Evolutionary conservation across 1,140 invertebrate species (phyloP).

Genomic region (Aplysia californica): DNA sequence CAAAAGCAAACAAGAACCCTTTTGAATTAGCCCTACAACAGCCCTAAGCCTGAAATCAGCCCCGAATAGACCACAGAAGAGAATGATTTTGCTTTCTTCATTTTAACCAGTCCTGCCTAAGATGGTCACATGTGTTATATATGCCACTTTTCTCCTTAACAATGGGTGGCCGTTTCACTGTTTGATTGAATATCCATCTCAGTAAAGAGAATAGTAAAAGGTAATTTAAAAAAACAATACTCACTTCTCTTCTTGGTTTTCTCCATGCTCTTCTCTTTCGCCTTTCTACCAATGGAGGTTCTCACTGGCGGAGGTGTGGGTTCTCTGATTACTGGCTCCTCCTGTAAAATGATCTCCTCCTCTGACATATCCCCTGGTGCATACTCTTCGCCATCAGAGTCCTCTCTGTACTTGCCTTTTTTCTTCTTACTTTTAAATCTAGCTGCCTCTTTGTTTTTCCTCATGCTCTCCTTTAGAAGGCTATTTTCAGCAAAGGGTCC

Average conservation of each 20-base stretch:
- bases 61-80: too few relatives aligned
- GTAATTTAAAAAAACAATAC: too few relatives aligned
- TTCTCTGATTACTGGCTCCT: conserved; percentile 4
- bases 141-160: too few relatives aligned
- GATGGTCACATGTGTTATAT: too few relatives aligned
- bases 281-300: conserved; percentile 47
- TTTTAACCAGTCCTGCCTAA: too few relatives aligned
- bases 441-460: background rate
- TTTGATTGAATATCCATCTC: too few relatives aligned
- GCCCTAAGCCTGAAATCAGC: too few relatives aligned
- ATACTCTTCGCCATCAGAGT: conserved; percentile 3
- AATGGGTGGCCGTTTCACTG: too few relatives aligned
- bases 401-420: conserved; percentile 6
- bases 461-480: conserved; percentile 9
- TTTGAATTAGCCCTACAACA: too few relatives aligned
- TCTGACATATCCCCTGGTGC: background rate
- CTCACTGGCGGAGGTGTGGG: conserved; percentile 37
- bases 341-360: background rate
- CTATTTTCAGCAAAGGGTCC: conserved; percentile 12
- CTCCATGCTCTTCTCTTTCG: conserved; percentile 48
- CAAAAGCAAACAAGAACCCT: too few relatives aligned
- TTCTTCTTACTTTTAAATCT: conserved; percentile 1
- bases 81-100: too few relatives aligned
- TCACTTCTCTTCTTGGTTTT: conserved; percentile 35
- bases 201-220: too few relatives aligned